phyloP scores from a whole-genome alignment of 2,888 invertebrate genomes.

The Leptopilina syphax region DNA sequence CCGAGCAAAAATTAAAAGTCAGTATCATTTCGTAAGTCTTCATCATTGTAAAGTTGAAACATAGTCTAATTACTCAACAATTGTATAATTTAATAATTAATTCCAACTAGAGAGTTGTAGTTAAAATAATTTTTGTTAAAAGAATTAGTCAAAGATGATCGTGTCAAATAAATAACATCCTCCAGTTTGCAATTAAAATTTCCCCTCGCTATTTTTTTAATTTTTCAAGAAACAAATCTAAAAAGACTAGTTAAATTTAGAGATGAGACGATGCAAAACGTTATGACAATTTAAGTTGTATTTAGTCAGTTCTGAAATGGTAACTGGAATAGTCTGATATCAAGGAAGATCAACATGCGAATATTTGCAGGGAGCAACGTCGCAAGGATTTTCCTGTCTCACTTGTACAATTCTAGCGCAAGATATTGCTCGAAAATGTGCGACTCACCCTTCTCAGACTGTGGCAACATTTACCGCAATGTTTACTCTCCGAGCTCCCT shows the following conservation, averaged over 20 bases:
- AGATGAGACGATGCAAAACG: conserved; percentile 49
- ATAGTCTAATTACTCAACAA: too few relatives aligned
- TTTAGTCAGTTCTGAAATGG: conserved; percentile 70
- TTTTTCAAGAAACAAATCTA: too few relatives aligned
- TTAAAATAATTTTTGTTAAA: too few relatives aligned
- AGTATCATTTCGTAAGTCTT: too few relatives aligned
- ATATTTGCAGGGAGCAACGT: conserved; percentile 66
- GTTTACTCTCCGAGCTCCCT: conserved; percentile 60
- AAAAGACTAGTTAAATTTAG: neutral
- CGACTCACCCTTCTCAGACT: conserved; percentile 59
- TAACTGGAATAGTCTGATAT: conserved; percentile 66
- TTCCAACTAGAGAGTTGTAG: too few relatives aligned
- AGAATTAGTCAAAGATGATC: too few relatives aligned
- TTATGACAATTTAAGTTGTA: conserved; percentile 72
- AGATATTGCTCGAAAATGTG: conserved; percentile 68
- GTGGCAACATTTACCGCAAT: conserved; percentile 59
- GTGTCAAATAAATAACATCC: too few relatives aligned
- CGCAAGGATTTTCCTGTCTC: conserved; percentile 58
- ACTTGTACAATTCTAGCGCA: conserved; percentile 65
- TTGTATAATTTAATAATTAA: too few relatives aligned
- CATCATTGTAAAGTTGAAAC: too few relatives aligned
- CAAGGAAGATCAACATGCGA: conserved; percentile 69
- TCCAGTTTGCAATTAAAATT: too few relatives aligned
- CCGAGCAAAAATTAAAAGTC: too few relatives aligned
- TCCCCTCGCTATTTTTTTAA: too few relatives aligned